Percentiles rank a stretch among this genome's conserved stretches.
Conservation (phyloP, 2,797 vertebrate genomes). For the Leptatherina wallacei region DNA sequence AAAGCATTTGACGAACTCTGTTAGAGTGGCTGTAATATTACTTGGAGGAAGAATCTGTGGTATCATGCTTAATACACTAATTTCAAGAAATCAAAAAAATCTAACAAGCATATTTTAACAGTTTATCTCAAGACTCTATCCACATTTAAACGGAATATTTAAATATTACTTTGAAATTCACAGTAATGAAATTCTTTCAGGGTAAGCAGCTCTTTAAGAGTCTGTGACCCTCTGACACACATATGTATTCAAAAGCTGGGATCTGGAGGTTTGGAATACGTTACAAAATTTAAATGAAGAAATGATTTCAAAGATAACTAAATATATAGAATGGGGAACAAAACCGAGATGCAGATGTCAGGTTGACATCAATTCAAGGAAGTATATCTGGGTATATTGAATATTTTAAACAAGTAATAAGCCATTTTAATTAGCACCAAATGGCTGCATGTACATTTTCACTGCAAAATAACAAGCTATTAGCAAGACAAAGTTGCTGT, state of each 20-base stretch:
- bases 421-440: neutral
- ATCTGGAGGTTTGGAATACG: conserved; percentile 11
- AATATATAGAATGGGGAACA: neutral
- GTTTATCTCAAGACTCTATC: neutral
- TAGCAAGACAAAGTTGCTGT: neutral
- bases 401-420: neutral
- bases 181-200: conserved; percentile 14
- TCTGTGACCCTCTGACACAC: conserved; percentile 14
- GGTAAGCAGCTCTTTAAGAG: conserved; percentile 28
- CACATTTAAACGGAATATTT: neutral
- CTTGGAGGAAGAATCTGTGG: neutral
- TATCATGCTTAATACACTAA: neutral
- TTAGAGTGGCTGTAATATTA: neutral
- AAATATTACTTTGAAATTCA: conserved; percentile 18
- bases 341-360: neutral
- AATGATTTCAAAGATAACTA: conserved; percentile 15
- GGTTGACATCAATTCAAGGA: neutral
- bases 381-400: neutral
- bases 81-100: neutral
- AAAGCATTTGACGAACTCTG: neutral
- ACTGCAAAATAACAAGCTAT: neutral
- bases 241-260: neutral
- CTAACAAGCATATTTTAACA: neutral
- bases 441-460: neutral
- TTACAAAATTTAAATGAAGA: conserved; percentile 13